Evolutionary conservation across 2,888 invertebrate species (phyloP).

Genomic region (Calliphora vomitoria): DNA sequence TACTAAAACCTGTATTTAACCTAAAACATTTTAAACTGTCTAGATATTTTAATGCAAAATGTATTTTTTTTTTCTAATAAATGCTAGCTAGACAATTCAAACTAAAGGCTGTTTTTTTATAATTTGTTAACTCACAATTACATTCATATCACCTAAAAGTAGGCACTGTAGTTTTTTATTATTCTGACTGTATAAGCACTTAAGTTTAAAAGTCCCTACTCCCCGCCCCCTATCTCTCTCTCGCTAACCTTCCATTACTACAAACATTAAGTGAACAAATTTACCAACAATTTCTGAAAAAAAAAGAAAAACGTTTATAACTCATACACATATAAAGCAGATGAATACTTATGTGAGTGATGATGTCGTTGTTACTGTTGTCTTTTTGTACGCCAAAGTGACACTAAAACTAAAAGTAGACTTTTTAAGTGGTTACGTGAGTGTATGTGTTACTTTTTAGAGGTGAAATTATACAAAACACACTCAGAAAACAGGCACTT

Average conservation of each 20-base stretch:
- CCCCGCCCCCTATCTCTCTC: background rate
- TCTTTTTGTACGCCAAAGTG: constrained; percentile 16
- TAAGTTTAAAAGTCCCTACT: constrained; percentile 29
- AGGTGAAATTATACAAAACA: constrained; percentile 9
- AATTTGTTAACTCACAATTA: background rate
- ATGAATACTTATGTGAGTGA: constrained; percentile 29
- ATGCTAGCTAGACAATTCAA: background rate
- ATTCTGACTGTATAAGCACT: constrained; percentile 29
- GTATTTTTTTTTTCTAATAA: background rate
- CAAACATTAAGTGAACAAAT: constrained; percentile 43
- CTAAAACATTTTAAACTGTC: too few relatives aligned
- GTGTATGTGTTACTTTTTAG: constrained; percentile 42
- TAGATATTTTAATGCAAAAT: too few relatives aligned
- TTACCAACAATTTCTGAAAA: constrained; percentile 43
- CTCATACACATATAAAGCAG: constrained; percentile 7
- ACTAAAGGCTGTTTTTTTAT: background rate
- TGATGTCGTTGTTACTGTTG: background rate
- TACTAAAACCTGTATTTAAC: too few relatives aligned
- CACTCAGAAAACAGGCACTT: constrained; percentile 15
- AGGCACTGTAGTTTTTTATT: background rate
- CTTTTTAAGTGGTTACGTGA: constrained; percentile 62
- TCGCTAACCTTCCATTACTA: background rate
- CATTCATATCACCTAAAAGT: constrained; percentile 9
- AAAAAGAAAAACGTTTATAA: constrained; percentile 22
- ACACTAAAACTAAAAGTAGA: constrained; percentile 51